Evolutionary conservation across 53 echinoderm and acorn worm species (phyloP).

Genomic region (Stichopus horrens): DNA sequence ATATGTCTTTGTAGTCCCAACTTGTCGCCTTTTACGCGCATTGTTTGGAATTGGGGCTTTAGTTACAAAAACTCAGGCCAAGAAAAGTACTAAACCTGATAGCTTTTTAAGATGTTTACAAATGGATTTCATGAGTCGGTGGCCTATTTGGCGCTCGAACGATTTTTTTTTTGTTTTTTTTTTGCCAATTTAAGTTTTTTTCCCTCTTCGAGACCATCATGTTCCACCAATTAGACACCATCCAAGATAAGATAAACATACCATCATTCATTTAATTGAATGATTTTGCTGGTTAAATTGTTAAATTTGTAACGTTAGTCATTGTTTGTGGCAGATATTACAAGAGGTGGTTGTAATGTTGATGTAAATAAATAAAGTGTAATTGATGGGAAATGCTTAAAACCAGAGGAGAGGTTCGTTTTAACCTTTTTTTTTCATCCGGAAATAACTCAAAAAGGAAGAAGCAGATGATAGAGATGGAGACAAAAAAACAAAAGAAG

Average conservation of each 20-base stretch:
- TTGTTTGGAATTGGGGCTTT: constrained; percentile 36
- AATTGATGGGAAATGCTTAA: constrained; percentile 42
- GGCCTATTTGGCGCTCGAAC: constrained; percentile 37
- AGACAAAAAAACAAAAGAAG: no score
- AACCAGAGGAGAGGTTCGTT: constrained; percentile 30
- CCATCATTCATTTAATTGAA: constrained; percentile 42
- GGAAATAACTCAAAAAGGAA: not conserved
- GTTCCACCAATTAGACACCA: constrained; percentile 45
- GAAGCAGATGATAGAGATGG: not conserved
- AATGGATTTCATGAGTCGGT: constrained; percentile 34
- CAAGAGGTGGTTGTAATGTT: constrained; percentile 35
- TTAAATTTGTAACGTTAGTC: constrained; percentile 46
- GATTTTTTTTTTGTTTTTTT: constrained; percentile 34
- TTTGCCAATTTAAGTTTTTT: not conserved
- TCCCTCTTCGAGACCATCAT: not conserved
- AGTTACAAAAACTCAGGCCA: constrained; percentile 32
- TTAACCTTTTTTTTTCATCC: not conserved
- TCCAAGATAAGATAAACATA: constrained; percentile 40
- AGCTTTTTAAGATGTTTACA: constrained; percentile 47
- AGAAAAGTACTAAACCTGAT: constrained; percentile 24
- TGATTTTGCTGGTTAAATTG: constrained; percentile 43
- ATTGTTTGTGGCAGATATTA: constrained; percentile 45
- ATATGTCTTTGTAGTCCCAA: not conserved
- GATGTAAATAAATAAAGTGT: constrained; percentile 43
- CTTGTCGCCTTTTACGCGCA: constrained; percentile 28